Base-by-base conservation (phyloP, 1,140 invertebrate species). In the Adelges cooleyi region DNA sequence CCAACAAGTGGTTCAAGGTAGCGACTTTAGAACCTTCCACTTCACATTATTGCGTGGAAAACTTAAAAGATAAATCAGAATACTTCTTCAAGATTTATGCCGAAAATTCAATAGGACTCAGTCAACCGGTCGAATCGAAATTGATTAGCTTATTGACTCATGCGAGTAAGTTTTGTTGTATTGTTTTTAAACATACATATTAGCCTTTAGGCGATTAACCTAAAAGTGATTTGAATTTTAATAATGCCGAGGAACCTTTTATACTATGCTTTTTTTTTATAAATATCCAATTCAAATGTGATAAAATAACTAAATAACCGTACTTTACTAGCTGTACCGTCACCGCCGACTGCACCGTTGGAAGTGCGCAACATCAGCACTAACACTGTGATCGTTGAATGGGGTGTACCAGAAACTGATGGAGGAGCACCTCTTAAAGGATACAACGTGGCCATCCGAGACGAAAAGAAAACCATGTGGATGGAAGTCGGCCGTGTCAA, bases 401-500 rank as follows among this genome's bases (percentile, higher is more conserved):
- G 92, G 92, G 90, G 92, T 62, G 84, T 86, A 66, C 93, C 93
- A 8, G 92, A 95, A 77, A 86, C 83, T 70, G 93, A 98, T 76
- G 94, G 94, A 48, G 93, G 92, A 49, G 85, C 92, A 36, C 90
- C 92, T 13, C 78, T 97, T 46, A 81, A 89, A 69, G 87, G 87
- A 22, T 98, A 98, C 74, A 92, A 91, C 70, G 87, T 97, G 69
- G 92, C 92, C 11, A 89, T 97, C 59, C 82, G 89, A 70, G 95
- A 99, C 73, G 81, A 84, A 40, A 86, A 85, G 72, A 91, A 92
- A 73, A 93, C 89, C 3, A 94, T 94, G 90, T 95, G 92, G 92
- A 94, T 94, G 80, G 90, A 95, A 82, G 90, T 95, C 50, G 91
- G 89, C 15, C 83, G 87, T 71, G 89, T 92, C 9, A 82, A 82